Conservation (phyloP, 2,113 vertebrate genomes). For the Puma concolor region DNA sequence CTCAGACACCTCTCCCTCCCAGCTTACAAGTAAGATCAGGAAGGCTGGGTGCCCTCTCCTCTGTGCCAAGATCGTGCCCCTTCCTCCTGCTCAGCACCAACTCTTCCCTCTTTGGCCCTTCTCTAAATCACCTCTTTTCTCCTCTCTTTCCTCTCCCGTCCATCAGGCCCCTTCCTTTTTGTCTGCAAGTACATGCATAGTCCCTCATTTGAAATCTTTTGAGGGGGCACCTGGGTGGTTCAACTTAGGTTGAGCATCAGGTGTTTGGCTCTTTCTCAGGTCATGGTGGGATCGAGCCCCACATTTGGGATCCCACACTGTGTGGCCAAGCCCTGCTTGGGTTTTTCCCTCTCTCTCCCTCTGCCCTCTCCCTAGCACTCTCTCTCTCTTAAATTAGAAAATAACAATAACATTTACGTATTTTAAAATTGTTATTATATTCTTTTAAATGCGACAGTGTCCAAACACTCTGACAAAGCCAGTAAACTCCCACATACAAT, state of each 20-base stretch:
- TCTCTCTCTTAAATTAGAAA: background rate
- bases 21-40: background rate
- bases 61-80: background rate
- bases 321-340: too few relatives aligned
- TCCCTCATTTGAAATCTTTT: background rate
- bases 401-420: too few relatives aligned
- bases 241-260: too few relatives aligned
- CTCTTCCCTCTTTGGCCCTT: background rate
- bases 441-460: background rate
- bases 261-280: too few relatives aligned
- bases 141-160: background rate
- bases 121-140: background rate
- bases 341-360: too few relatives aligned
- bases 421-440: too few relatives aligned
- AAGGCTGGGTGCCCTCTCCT: fast-evolving
- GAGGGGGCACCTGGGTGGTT: too few relatives aligned
- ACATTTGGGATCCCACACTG: too few relatives aligned
- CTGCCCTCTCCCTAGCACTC: too few relatives aligned
- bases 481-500: background rate
- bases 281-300: too few relatives aligned
- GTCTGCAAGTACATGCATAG: background rate
- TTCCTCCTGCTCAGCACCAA: background rate
- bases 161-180: background rate
- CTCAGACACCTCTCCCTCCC: fast-evolving
- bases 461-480: background rate